Percentiles rank a stretch among this genome's conserved stretches.
Evolutionary conservation across 2,797 vertebrate species (phyloP).

Genomic region (Sparus aurata): DNA sequence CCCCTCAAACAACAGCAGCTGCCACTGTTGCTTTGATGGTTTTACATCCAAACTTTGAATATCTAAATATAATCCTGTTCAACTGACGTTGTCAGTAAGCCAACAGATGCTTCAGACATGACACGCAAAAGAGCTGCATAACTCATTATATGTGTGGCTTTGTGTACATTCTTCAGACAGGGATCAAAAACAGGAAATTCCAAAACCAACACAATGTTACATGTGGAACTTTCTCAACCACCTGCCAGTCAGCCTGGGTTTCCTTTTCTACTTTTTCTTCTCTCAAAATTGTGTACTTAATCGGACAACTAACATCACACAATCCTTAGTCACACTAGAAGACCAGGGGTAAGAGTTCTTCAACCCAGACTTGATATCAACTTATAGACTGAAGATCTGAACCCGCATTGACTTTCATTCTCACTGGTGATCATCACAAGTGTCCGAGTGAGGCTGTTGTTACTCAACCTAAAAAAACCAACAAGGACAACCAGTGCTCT

Average conservation of each 20-base stretch:
- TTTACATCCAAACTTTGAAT: not conserved
- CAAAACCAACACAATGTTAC: constrained; percentile 7
- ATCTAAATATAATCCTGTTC: not conserved
- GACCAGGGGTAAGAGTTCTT: too few relatives aligned
- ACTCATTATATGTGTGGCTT: not conserved
- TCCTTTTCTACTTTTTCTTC: not conserved
- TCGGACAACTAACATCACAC: not conserved
- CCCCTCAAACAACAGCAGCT: not conserved
- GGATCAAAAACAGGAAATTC: constrained; percentile 33
- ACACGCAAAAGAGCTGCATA: not conserved
- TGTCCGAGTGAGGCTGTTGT: not conserved
- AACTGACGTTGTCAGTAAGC: not conserved
- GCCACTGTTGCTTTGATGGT: not conserved
- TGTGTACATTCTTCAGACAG: not conserved
- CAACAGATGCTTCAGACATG: not conserved
- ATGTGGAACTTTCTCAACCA: constrained; percentile 1
- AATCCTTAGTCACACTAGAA: not conserved
- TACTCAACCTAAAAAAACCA: too few relatives aligned
- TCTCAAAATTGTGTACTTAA: not conserved
- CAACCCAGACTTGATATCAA: too few relatives aligned
- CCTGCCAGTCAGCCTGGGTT: not conserved
- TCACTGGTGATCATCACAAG: too few relatives aligned
- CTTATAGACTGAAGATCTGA: too few relatives aligned
- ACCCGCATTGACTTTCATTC: too few relatives aligned
- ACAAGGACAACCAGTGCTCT: not conserved